phyloP scores from a whole-genome alignment of 2,113 vertebrate species.

The Limnothrissa miodon region DNA sequence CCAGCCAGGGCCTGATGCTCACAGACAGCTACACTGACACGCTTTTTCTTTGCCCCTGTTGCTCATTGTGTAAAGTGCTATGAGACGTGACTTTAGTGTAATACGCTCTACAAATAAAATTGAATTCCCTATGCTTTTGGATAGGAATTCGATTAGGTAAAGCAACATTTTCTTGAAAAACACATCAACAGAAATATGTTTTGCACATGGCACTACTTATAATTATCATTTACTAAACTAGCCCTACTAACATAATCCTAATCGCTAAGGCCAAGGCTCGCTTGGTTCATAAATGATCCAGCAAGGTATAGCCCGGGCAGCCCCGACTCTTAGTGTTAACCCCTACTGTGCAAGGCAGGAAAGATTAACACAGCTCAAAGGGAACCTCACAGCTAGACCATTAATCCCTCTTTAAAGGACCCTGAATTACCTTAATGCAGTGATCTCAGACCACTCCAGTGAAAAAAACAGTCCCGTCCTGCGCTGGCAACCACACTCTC shows the following conservation, averaged over 20 bases:
- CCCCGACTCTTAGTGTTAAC: neutral
- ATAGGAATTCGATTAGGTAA: neutral
- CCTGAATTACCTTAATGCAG: constrained; percentile 5
- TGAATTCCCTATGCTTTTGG: no score
- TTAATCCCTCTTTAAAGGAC: constrained; percentile 5
- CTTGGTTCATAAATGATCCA: neutral
- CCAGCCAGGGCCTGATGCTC: neutral
- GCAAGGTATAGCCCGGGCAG: neutral
- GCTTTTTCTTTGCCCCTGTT: neutral
- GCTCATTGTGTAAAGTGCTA: no score
- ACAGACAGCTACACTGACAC: neutral
- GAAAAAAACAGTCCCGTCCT: neutral
- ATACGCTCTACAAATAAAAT: no score
- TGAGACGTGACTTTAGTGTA: no score
- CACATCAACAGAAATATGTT: neutral
- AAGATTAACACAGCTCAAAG: constrained; percentile 19
- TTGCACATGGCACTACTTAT: neutral
- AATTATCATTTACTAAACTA: neutral
- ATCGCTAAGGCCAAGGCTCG: neutral
- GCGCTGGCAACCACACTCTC: neutral
- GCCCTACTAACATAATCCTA: neutral
- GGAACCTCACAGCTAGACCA: constrained; percentile 10
- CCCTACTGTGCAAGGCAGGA: neutral
- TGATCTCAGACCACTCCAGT: neutral
- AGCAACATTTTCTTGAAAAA: neutral